Conservation (phyloP, 1,140 invertebrate genomes). For the Nylanderia fulva region DNA sequence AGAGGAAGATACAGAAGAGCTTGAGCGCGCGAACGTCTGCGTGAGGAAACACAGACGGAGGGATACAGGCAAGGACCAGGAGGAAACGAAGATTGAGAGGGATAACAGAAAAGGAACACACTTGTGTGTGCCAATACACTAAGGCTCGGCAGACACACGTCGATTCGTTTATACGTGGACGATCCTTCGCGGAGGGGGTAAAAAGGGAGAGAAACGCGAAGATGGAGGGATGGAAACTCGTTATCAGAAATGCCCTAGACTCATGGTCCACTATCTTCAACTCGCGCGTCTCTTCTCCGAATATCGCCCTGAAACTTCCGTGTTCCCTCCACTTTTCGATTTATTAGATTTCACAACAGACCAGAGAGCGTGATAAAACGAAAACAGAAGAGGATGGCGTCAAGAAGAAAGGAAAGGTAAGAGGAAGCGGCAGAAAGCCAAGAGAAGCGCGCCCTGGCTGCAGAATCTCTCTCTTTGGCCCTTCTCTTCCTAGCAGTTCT, state of each 20-base stretch:
- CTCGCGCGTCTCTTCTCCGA: constrained; percentile 21
- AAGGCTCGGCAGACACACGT: constrained; percentile 37
- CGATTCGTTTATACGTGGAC: constrained; percentile 38
- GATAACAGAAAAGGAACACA: neutral
- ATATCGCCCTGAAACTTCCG: constrained; percentile 66
- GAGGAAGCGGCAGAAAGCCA: constrained; percentile 25
- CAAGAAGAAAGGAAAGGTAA: constrained; percentile 49
- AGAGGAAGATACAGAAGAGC: constrained; percentile 23
- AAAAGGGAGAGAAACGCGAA: neutral
- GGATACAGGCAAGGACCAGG: neutral
- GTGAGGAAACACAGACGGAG: neutral
- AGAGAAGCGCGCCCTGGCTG: constrained; percentile 54
- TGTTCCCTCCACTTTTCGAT: constrained; percentile 37
- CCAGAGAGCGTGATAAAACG: constrained; percentile 24
- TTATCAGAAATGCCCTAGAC: constrained; percentile 63
- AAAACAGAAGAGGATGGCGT: constrained; percentile 21
- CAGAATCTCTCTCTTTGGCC: constrained; percentile 72
- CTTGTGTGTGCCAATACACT: constrained; percentile 11
- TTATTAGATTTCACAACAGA: constrained; percentile 61
- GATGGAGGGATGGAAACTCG: constrained; percentile 40
- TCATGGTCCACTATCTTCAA: constrained; percentile 37
- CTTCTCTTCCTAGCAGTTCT: constrained; percentile 43
- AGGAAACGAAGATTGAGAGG: constrained; percentile 24
- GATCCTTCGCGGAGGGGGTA: neutral
- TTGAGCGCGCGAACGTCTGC: constrained; percentile 29